Evolutionary conservation across 2,113 vertebrate species (phyloP).

Genomic region (Oenanthe oenanthe): DNA sequence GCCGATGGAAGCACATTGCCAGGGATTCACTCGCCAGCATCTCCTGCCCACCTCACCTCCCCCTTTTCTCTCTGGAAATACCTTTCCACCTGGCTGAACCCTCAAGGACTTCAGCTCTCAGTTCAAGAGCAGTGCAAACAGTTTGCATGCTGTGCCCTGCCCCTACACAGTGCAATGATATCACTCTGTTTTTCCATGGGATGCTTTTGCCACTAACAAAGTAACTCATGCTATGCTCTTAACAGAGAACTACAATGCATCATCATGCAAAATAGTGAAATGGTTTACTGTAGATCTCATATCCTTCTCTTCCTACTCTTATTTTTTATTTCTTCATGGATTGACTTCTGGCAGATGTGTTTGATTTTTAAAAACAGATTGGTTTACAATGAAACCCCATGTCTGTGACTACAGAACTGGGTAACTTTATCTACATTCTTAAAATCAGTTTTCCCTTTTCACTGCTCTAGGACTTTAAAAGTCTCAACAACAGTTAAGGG

Average conservation of each 20-base stretch:
- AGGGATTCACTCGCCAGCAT: background rate
- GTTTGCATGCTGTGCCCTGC: background rate
- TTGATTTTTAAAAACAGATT: background rate
- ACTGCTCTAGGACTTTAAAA: background rate
- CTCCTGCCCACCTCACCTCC: background rate
- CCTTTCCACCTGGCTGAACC: constrained; percentile 4
- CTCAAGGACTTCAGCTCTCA: background rate
- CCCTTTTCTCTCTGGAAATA: background rate
- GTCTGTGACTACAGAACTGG: background rate
- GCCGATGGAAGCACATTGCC: background rate
- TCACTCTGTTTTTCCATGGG: background rate
- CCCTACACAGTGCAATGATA: background rate
- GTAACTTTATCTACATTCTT: background rate
- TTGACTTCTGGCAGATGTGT: background rate
- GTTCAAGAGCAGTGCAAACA: background rate
- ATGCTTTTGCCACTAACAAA: background rate
- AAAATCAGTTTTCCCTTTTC: background rate
- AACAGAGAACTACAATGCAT: background rate
- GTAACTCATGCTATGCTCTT: background rate
- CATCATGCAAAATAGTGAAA: background rate
- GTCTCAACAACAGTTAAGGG: background rate
- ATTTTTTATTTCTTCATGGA: background rate
- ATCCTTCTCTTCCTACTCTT: background rate
- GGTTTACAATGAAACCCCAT: background rate
- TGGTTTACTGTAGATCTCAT: background rate